Evolutionary conservation across 2,888 invertebrate genomes (phyloP).

Genomic region (Troides oblongomaculatus): DNA sequence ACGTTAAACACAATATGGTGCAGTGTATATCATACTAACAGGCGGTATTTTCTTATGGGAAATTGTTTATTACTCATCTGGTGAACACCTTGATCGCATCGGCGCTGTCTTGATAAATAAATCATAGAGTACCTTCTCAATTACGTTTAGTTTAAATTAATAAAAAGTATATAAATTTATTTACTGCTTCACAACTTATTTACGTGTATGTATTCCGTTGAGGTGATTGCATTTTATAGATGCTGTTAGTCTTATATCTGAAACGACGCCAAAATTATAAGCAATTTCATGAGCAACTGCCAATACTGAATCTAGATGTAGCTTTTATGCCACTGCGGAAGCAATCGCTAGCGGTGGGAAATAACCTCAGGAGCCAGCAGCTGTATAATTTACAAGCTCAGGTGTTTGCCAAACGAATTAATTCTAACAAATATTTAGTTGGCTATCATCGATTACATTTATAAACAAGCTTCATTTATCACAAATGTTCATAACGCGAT

Average conservation of each 20-base stretch:
- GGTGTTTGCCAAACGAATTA: constrained; percentile 3
- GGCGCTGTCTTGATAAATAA: too few relatives aligned
- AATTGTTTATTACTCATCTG: too few relatives aligned
- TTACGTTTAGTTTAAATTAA: not conserved
- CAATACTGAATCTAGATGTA: constrained; percentile 6
- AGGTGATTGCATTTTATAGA: constrained; percentile 1
- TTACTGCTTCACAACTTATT: not conserved
- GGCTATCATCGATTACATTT: not conserved
- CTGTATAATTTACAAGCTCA: not conserved
- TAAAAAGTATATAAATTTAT: not conserved
- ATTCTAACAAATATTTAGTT: too few relatives aligned
- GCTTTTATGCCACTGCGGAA: not conserved
- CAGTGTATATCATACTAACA: too few relatives aligned
- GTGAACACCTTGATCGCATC: too few relatives aligned
- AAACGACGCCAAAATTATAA: constrained; percentile 18
- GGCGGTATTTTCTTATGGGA: too few relatives aligned
- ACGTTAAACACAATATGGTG: too few relatives aligned
- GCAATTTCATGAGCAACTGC: constrained; percentile 11
- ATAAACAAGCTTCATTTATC: not conserved
- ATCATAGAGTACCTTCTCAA: too few relatives aligned
- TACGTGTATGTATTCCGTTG: not conserved
- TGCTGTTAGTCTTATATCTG: constrained; percentile 14
- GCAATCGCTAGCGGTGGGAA: not conserved
- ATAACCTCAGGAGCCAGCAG: not conserved
- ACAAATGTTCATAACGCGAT: not conserved